Conservation (phyloP, 1,140 invertebrate genomes). For the Lordiphosa clarofinis region DNA sequence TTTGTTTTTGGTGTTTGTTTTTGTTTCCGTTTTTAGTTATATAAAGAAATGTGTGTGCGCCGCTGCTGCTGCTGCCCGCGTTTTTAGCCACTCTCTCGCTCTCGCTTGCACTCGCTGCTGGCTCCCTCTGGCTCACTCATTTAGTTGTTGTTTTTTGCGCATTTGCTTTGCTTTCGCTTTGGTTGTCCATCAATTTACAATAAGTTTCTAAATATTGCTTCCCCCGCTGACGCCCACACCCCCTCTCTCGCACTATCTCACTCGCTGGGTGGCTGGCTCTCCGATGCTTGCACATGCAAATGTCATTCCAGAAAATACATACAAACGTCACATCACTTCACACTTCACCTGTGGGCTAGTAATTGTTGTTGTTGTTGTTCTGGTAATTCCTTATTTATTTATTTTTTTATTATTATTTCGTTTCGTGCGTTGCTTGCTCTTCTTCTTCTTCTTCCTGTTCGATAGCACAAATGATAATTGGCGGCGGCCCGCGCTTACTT, state of each 20-base stretch:
- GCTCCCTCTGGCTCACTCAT: slow-evolving; percentile 11
- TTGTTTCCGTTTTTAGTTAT: slow-evolving; percentile 42
- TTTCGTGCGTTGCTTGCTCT: slow-evolving; percentile 29
- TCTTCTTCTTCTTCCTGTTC: slow-evolving; percentile 60
- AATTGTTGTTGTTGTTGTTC: slow-evolving; percentile 15
- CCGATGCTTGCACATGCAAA: slow-evolving; percentile 37
- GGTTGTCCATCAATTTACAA: slow-evolving; percentile 46
- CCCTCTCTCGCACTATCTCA: slow-evolving; percentile 11
- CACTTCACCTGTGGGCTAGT: slow-evolving; percentile 2
- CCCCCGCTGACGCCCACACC: slow-evolving; percentile 6
- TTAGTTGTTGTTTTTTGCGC: slow-evolving; percentile 36
- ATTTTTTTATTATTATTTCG: slow-evolving; percentile 9
- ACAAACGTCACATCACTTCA: slow-evolving; percentile 17
- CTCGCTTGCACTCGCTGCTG: slow-evolving; percentile 7
- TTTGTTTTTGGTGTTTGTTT: slow-evolving; percentile 15
- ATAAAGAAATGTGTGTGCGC: slow-evolving; percentile 49
- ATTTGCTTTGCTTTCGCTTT: slow-evolving; percentile 12
- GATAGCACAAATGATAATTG: slow-evolving; percentile 69
- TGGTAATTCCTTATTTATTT: slow-evolving; percentile 12
- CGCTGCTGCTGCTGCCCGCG: slow-evolving; percentile 10
- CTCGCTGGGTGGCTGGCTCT: slow-evolving; percentile 5
- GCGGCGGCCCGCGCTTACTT: slow-evolving; percentile 44
- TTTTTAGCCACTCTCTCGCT: slow-evolving; percentile 6
- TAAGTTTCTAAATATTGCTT: slow-evolving; percentile 34
- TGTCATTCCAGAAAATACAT: slow-evolving; percentile 30